These are phyloP conservation scores for Cataglyphis cursor DNA, from an alignment of 2,888 invertebrate genomes.

Conservation along the genomic window DNA sequence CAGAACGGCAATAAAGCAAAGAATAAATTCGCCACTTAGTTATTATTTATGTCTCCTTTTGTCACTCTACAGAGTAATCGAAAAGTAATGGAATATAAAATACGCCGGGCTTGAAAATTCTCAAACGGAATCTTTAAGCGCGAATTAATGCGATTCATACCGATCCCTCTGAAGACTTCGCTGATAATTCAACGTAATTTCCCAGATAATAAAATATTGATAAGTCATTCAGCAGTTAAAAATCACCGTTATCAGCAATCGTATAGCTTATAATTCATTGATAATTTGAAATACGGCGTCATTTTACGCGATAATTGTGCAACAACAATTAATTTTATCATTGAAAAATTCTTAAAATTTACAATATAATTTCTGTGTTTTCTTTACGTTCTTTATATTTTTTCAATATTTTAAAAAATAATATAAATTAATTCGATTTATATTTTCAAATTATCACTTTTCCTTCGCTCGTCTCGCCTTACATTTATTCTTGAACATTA, in stretches of 20 bases:
- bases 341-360: not conserved
- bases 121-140: conserved; percentile 41
- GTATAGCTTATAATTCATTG: not conserved
- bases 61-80: not conserved
- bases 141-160: conserved; percentile 5
- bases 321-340: not conserved
- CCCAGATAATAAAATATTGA: conserved; percentile 7
- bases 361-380: not conserved
- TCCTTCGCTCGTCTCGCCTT: not conserved
- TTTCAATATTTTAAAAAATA: not conserved
- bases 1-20: not conserved
- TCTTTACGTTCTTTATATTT: not conserved
- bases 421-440: not conserved
- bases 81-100: conserved; percentile 47
- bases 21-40: conserved; percentile 34
- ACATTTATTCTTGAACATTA: not conserved
- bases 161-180: not conserved
- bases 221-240: not conserved
- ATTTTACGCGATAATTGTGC: not conserved
- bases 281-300: not conserved
- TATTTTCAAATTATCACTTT: not conserved
- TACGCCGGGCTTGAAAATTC: not conserved
- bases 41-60: conserved; percentile 41
- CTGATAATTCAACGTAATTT: conserved; percentile 28
- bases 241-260: not conserved